Conservation (phyloP, 2,888 invertebrate species). For the Latheticus oryzae region DNA sequence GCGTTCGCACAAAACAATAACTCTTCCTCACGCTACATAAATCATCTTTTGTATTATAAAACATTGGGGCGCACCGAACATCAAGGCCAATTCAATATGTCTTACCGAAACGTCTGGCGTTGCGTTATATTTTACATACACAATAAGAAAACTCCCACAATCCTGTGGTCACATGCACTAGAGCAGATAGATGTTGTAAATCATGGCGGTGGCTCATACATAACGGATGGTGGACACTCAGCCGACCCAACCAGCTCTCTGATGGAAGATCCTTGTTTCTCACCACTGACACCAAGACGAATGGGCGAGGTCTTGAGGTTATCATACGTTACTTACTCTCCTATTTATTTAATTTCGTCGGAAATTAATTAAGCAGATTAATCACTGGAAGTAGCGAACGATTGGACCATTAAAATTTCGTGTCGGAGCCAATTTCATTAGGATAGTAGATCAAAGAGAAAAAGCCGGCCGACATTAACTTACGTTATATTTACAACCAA, state of each 20-base stretch:
- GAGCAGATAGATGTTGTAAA: conserved; percentile 49
- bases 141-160: conserved; percentile 38
- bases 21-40: conserved; percentile 23
- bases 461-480: neutral
- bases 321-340: conserved; percentile 52
- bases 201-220: conserved; percentile 56
- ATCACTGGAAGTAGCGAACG: neutral
- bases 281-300: conserved; percentile 57
- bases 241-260: conserved; percentile 48
- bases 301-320: conserved; percentile 55
- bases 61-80: conserved; percentile 28
- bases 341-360: conserved; percentile 35
- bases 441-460: neutral
- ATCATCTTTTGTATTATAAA: conserved; percentile 30
- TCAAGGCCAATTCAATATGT: conserved; percentile 32
- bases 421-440: neutral
- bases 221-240: conserved; percentile 54
- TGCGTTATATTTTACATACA: conserved; percentile 41
- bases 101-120: conserved; percentile 18
- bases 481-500: conserved; percentile 1
- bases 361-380: conserved; percentile 24
- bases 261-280: conserved; percentile 60
- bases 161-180: conserved; percentile 44
- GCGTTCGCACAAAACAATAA: conserved; percentile 24
- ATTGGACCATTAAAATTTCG: conserved; percentile 6